These are phyloP conservation scores for Pleuronectes platessa DNA, from an alignment of 2,113 vertebrate genomes.

Conservation along the genomic window DNA sequence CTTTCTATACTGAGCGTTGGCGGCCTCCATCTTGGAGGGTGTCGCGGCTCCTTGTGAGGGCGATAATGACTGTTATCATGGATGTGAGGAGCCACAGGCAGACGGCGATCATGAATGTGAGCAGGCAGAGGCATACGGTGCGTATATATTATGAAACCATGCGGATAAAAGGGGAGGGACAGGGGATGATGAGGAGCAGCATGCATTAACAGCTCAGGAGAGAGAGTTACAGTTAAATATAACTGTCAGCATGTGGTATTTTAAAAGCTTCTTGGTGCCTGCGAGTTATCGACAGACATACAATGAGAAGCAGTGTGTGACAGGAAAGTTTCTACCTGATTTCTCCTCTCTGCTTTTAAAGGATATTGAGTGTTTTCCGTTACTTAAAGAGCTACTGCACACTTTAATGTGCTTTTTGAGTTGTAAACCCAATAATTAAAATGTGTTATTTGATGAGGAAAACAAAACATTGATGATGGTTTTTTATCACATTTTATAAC, in stretches of 20 bases:
- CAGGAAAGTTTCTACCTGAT: constrained; percentile 28
- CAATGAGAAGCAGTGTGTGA: constrained; percentile 30
- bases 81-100: constrained; percentile 39
- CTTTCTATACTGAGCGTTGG: constrained; percentile 49
- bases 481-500: too few relatives aligned
- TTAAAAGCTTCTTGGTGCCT: constrained; percentile 29
- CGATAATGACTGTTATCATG: constrained; percentile 62
- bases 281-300: constrained; percentile 19
- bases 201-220: constrained; percentile 8
- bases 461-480: too few relatives aligned
- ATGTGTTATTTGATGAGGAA: too few relatives aligned
- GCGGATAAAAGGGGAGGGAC: constrained; percentile 5
- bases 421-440: too few relatives aligned
- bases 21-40: constrained; percentile 48
- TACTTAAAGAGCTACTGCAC: not conserved
- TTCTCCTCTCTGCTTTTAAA: constrained; percentile 22
- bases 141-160: constrained; percentile 32
- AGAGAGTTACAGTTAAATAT: constrained; percentile 31
- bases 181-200: constrained; percentile 5
- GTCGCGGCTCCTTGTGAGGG: constrained; percentile 47
- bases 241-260: constrained; percentile 34
- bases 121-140: constrained; percentile 32
- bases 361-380: not conserved
- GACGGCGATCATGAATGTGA: constrained; percentile 39
- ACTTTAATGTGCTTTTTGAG: not conserved